Evolutionary conservation across 37 sponge, comb jelly and placozoan genomes (phyloP), one percentile per base, ranked within the genome.

Genomic region (Dysidea cf. avara): DNA sequence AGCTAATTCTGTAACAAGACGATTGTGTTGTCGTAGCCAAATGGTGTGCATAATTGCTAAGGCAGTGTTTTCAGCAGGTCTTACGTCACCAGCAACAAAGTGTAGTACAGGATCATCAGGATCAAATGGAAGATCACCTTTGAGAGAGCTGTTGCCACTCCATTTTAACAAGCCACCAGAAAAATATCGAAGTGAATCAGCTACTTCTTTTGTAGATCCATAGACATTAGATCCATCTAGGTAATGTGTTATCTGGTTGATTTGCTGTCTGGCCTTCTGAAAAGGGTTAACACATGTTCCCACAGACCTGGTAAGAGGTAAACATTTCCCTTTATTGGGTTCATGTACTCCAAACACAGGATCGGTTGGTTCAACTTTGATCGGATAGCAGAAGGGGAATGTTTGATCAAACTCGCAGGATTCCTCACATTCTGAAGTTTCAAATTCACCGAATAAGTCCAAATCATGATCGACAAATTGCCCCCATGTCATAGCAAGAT

Each of bases 31-130:
- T 52, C 99, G 51, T 43, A 97, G 38, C 90, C 90, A 97, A 20
- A 97, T 65, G 24, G 96, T 97, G 81, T 97, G 99, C 96, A 97
- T 88, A 12, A 86, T 58, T n/a, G 85, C 82, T 18, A 96, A 76
- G 34, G 80, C 76, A 32, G 83, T 46, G 65, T 96, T 93, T 48
- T 96, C 97, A 62, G 89, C 92, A 53, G 74, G 80, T 12, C 97
- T 80, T 13, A 75, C 56, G 25, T 96, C 97, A 21, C 97, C 97
- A 13, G 90, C 86, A 38, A 96, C 32, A 37, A 92, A 77, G 66
- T 81, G 85, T n/a, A n/a, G n/a, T n/a, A n/a, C n/a, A n/a, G n/a
- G n/a, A n/a, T n/a, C n/a, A n/a, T n/a, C n/a, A n/a, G n/a, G n/a
- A n/a, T n/a, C n/a, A n/a, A n/a, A n/a, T n/a, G n/a, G n/a, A n/a